A percentile compares a stretch with the other conserved stretches of the same genome.
These are phyloP conservation scores for Aurelia aurita complex sp. Pacific DNA, from an alignment of 30 jellyfish, hydroid and myxozoan genomes.

Conservation along the genomic window DNA sequence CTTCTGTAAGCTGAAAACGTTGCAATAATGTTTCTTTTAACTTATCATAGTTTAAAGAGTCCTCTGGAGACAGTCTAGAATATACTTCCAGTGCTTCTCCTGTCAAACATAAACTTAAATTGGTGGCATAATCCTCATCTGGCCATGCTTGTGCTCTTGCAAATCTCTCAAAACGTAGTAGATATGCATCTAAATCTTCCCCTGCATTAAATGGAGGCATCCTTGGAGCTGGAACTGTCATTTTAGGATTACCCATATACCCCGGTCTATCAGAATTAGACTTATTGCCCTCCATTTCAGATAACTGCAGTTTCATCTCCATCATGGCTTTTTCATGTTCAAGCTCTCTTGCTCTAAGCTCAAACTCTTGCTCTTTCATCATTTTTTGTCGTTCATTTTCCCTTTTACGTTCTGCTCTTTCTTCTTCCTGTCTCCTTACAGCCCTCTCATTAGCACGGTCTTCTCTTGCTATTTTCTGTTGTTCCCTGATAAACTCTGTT, in stretches of 20 bases:
- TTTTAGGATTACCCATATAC: background rate
- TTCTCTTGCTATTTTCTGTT: constrained; percentile 22
- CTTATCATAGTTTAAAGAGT: constrained; percentile 7
- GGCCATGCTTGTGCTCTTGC: no score
- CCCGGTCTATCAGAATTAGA: background rate
- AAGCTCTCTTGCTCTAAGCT: constrained; percentile 9
- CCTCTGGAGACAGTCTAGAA: constrained; percentile 30
- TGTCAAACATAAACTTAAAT: no score
- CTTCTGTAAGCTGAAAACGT: constrained; percentile 27
- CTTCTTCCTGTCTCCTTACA: background rate
- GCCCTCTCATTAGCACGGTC: constrained; percentile 15
- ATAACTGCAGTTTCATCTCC: constrained; percentile 22
- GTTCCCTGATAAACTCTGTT: constrained; percentile 17
- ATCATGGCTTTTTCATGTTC: constrained; percentile 31
- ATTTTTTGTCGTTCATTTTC: constrained; percentile 12
- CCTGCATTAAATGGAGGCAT: constrained; percentile 2
- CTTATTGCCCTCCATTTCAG: constrained; percentile 7
- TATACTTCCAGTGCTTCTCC: background rate
- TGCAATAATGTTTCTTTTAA: constrained; percentile 7
- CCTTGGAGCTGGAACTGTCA: constrained; percentile 15
- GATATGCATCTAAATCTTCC: background rate
- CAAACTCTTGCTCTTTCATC: constrained; percentile 9
- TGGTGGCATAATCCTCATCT: no score
- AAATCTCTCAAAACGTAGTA: no score
- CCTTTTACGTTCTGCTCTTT: constrained; percentile 18